Conservation (phyloP, 2,113 vertebrate genomes). For the Callospermophilus lateralis region DNA sequence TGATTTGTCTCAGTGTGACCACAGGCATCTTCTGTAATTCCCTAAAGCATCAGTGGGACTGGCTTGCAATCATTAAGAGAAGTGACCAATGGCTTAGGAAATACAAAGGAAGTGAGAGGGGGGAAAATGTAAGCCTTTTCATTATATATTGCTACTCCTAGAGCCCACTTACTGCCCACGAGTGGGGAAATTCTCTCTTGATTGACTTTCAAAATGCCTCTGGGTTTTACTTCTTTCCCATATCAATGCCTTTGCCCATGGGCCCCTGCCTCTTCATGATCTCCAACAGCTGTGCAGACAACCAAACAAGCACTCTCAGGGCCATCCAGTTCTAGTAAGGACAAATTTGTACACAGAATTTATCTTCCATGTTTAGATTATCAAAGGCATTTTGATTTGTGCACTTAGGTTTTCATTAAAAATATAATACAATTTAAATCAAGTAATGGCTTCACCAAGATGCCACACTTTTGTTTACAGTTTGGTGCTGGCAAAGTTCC, state of each 20-base stretch:
- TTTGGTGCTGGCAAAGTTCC: background rate
- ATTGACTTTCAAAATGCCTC: background rate
- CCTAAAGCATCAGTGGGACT: background rate
- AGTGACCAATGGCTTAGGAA: background rate
- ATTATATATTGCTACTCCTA: background rate
- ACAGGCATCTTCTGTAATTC: background rate
- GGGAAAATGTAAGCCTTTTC: background rate
- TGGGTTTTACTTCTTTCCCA: background rate
- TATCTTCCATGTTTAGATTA: constrained; percentile 31
- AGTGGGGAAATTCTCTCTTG: background rate
- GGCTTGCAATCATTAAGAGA: background rate
- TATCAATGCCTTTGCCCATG: background rate
- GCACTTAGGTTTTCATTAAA: background rate
- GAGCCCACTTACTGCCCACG: background rate
- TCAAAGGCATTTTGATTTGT: background rate
- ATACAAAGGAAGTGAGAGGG: background rate
- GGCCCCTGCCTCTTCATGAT: fast-evolving
- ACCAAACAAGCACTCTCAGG: background rate
- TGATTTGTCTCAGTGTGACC: background rate
- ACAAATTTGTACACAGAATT: background rate
- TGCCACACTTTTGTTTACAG: background rate
- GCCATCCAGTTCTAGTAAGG: background rate
- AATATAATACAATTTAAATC: background rate
- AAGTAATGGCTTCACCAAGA: background rate
- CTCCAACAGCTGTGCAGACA: background rate